Evolutionary conservation across 2,797 vertebrate genomes (phyloP).

Genomic region (Fratercula arctica): DNA sequence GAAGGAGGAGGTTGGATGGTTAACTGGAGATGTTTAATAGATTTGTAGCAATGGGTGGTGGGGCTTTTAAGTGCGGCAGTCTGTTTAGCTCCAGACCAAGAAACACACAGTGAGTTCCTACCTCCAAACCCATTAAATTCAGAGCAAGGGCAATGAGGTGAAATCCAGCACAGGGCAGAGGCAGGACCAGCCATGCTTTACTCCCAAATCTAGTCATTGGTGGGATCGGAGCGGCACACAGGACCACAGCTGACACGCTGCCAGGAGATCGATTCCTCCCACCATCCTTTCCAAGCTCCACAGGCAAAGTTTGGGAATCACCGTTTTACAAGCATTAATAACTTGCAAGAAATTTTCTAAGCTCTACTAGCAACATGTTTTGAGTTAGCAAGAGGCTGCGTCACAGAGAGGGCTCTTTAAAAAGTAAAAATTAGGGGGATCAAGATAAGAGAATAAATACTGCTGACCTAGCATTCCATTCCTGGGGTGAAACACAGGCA

Average conservation of each 20-base stretch:
- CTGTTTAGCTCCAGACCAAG: not conserved
- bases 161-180: not conserved
- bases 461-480: conserved; percentile 38
- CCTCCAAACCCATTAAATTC: not conserved
- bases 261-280: not conserved
- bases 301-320: not conserved
- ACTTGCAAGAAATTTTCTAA: not conserved
- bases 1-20: conserved; percentile 7
- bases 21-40: conserved; percentile 38
- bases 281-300: not conserved
- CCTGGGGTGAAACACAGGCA: not conserved
- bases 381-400: not conserved
- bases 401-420: not conserved
- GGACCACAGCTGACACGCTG: not conserved
- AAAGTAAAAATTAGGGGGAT: conserved; percentile 42
- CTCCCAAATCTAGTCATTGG: not conserved
- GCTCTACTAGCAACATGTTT: not conserved
- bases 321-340: not conserved
- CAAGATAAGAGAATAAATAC: conserved; percentile 48
- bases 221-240: not conserved
- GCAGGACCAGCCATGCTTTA: not conserved
- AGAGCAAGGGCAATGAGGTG: not conserved
- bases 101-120: accelerated
- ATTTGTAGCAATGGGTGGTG: conserved; percentile 11
- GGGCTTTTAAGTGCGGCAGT: not conserved